Percentiles rank a stretch among this genome's conserved stretches.
These are phyloP conservation scores for Mirounga angustirostris DNA, from an alignment of 2,113 vertebrate species.

Conservation along the genomic window DNA sequence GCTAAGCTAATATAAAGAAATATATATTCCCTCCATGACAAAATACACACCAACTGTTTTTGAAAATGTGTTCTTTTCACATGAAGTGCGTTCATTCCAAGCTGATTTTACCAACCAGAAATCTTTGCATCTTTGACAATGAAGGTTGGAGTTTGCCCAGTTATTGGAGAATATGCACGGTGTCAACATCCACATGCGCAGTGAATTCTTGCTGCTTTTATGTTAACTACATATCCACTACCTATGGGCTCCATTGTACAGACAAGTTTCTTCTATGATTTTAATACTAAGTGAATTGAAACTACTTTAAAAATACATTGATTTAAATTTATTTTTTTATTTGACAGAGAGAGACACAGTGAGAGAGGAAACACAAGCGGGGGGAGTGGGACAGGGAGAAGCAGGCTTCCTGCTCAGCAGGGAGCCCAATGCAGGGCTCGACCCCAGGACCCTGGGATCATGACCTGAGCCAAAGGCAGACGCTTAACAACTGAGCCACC, in stretches of 20 bases:
- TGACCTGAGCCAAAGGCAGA: no score
- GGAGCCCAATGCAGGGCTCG: no score
- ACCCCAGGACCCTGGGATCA: no score
- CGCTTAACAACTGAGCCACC: no score
- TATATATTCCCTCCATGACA: constrained; percentile 59
- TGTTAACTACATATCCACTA: neutral
- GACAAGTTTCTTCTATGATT: neutral
- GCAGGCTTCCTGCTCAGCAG: no score
- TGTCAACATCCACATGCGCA: neutral
- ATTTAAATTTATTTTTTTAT: neutral
- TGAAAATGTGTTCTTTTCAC: constrained; percentile 63
- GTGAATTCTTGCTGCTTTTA: neutral
- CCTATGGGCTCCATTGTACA: neutral
- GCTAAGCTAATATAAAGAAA: constrained; percentile 61
- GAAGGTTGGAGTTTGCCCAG: neutral
- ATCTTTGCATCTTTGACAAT: constrained; percentile 45
- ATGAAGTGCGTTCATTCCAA: constrained; percentile 48
- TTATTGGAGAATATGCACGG: neutral
- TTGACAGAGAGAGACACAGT: no score
- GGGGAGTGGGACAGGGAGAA: no score
- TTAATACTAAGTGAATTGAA: neutral
- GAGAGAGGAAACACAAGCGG: no score
- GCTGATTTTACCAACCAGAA: neutral
- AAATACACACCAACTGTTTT: constrained; percentile 62
- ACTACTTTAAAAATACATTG: neutral